These are phyloP conservation scores for Diaperis boleti DNA, from an alignment of 2,888 invertebrate species.

Conservation along the genomic window DNA sequence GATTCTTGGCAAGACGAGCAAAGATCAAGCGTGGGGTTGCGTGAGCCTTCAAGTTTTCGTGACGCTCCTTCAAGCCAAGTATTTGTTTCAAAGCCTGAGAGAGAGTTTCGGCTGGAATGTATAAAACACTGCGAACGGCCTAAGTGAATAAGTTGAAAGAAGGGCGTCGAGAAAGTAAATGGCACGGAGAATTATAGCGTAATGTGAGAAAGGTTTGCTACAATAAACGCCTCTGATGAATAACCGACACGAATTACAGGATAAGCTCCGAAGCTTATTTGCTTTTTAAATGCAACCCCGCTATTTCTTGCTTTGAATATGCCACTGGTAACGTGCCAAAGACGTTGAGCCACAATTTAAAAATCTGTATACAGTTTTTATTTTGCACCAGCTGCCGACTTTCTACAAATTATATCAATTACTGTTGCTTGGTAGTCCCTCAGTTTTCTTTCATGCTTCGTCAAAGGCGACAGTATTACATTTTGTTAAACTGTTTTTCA, in stretches of 20 bases:
- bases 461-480: background rate
- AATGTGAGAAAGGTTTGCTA: slow-evolving; percentile 39
- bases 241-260: slow-evolving; percentile 33
- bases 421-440: background rate
- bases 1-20: slow-evolving; percentile 36
- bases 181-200: slow-evolving; percentile 37
- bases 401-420: background rate
- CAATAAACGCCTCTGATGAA: slow-evolving; percentile 33
- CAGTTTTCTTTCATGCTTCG: background rate
- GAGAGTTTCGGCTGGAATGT: slow-evolving; percentile 34
- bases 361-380: slow-evolving; percentile 4
- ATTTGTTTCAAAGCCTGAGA: slow-evolving; percentile 36
- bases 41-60: slow-evolving; percentile 37
- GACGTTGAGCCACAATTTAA: slow-evolving; percentile 4
- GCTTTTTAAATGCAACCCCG: slow-evolving; percentile 23
- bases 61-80: slow-evolving; percentile 34
- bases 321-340: background rate
- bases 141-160: slow-evolving; percentile 41
- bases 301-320: slow-evolving; percentile 19
- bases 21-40: slow-evolving; percentile 39
- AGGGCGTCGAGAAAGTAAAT: slow-evolving; percentile 36
- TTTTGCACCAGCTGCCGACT: background rate
- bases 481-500: background rate
- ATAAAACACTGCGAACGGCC: slow-evolving; percentile 33
- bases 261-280: slow-evolving; percentile 19